Evolutionary conservation across 1,140 invertebrate species (phyloP).

Genomic region (Araneus ventricosus): DNA sequence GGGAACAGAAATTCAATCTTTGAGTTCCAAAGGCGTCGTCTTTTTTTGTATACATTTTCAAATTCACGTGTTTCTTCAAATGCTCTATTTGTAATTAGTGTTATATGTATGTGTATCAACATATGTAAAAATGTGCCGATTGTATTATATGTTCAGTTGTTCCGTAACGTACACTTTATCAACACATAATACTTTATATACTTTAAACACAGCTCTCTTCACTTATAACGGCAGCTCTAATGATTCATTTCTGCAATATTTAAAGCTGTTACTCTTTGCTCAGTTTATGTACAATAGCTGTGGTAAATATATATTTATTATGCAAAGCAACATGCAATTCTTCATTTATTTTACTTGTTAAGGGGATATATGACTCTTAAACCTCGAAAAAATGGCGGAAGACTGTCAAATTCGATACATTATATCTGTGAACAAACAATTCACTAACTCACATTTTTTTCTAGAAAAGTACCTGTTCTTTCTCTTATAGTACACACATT

Average conservation of each 20-base stretch:
- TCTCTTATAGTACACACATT: too few species aligned
- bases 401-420: too few species aligned
- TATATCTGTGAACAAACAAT: too few species aligned
- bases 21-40: background rate
- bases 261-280: background rate
- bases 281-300: background rate
- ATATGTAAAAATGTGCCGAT: background rate
- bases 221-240: constrained; percentile 7
- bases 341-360: background rate
- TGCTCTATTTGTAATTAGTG: background rate
- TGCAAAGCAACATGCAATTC: background rate
- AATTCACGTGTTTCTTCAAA: background rate
- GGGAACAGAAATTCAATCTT: background rate
- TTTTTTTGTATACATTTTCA: background rate
- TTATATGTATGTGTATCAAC: background rate
- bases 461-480: too few species aligned
- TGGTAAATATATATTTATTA: background rate
- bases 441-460: too few species aligned
- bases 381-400: too few species aligned
- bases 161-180: background rate
- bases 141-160: background rate
- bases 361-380: too few species aligned
- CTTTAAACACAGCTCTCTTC: constrained; percentile 34
- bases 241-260: background rate
- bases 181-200: background rate